Percentiles rank a stretch among this genome's conserved stretches.
These are phyloP conservation scores for Heterohyrax brucei DNA, from an alignment of 2,797 vertebrate species.

Conservation along the genomic window DNA sequence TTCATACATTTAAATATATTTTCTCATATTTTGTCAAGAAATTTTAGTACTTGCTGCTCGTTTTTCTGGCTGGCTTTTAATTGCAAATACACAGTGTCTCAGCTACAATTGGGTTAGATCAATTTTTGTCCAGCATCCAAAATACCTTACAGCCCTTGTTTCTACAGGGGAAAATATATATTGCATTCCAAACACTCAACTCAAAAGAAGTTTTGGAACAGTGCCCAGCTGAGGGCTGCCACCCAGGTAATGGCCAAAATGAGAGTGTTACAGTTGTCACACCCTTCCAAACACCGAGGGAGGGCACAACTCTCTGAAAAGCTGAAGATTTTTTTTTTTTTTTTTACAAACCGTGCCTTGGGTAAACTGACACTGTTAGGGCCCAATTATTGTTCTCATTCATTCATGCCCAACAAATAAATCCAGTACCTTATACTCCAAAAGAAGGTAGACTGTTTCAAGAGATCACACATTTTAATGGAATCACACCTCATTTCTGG, in stretches of 20 bases:
- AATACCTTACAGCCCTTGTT: constrained; percentile 76
- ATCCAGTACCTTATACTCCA: constrained; percentile 22
- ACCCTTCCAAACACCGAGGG: not conserved
- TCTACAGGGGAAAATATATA: constrained; percentile 69
- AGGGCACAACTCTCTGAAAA: constrained; percentile 50
- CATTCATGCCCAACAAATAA: constrained; percentile 73
- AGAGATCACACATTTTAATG: constrained; percentile 77
- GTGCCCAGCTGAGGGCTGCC: constrained; percentile 62
- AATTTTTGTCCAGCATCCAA: constrained; percentile 79
- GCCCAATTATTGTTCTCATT: constrained; percentile 57
- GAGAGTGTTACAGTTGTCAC: constrained; percentile 45
- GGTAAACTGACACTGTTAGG: not conserved
- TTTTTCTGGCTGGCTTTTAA: constrained; percentile 69
- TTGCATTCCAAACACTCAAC: constrained; percentile 72
- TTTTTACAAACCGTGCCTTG: not conserved
- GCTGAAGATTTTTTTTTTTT: not conserved
- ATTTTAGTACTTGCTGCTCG: constrained; percentile 47
- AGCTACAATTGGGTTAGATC: constrained; percentile 59
- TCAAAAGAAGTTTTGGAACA: constrained; percentile 75
- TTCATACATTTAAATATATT: not conserved
- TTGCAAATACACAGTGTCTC: constrained; percentile 58
- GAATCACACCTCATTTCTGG: constrained; percentile 74
- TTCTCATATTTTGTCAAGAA: not conserved
- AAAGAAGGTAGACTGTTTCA: constrained; percentile 66
- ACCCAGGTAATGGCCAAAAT: constrained; percentile 68